Percentiles rank a stretch among this genome's conserved stretches.
Conservation (phyloP, 1,140 invertebrate species). For the Bombus haemorrhoidalis region DNA sequence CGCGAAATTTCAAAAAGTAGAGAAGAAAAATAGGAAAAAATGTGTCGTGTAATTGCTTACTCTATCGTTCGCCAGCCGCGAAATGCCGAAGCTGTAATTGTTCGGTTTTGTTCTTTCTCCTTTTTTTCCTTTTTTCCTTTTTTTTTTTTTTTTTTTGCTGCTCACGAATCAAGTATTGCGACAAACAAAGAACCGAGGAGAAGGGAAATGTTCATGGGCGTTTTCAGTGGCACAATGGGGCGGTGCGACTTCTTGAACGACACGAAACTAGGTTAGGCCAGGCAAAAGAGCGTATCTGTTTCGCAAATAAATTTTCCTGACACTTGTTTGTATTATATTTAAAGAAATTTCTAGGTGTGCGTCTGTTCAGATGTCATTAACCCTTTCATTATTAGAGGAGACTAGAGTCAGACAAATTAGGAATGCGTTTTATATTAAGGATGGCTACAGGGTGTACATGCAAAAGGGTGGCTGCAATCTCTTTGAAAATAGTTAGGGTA, state of each 20-base stretch:
- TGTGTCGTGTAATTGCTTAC: slow-evolving; percentile 28
- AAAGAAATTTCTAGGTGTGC: too few relatives aligned
- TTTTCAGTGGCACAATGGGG: background rate
- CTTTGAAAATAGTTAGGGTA: background rate
- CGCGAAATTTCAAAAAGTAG: background rate
- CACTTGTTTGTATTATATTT: background rate
- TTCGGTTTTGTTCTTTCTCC: background rate
- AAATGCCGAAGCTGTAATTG: slow-evolving; percentile 19
- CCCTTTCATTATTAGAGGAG: background rate
- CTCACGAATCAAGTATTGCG: background rate
- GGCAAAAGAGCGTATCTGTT: background rate
- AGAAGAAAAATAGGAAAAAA: background rate
- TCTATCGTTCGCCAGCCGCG: slow-evolving; percentile 18
- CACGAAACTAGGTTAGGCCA: background rate
- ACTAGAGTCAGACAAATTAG: background rate
- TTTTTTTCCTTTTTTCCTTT: background rate
- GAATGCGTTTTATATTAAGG: background rate
- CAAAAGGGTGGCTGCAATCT: background rate
- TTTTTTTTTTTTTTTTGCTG: background rate
- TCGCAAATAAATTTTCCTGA: background rate
- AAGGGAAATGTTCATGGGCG: background rate
- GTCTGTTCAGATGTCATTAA: background rate
- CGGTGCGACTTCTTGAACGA: background rate
- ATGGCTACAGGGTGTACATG: background rate
- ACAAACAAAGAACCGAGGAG: background rate